These are phyloP conservation scores for Trachelus stipa DNA, from an alignment of 2,888 invertebrate species.

Conservation along the genomic window DNA sequence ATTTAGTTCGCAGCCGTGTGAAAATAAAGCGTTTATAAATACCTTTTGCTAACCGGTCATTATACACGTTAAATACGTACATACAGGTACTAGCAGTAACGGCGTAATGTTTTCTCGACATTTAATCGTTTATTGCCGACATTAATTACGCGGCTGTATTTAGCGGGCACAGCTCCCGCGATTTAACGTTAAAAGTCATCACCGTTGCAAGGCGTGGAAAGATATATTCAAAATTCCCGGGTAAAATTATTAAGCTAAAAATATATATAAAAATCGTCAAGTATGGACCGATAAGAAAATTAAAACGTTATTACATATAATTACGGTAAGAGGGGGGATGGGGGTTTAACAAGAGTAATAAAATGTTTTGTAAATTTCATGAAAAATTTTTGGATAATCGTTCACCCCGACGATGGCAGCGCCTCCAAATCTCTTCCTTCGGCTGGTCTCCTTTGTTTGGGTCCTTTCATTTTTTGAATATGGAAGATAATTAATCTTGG, in stretches of 20 bases:
- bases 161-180: background rate
- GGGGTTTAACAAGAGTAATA: background rate
- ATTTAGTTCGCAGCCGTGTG: background rate
- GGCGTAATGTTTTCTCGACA: background rate
- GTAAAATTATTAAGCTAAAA: background rate
- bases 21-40: background rate
- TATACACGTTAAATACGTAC: background rate
- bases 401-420: background rate
- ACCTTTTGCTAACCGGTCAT: background rate
- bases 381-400: background rate
- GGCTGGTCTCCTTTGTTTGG: conserved; percentile 44
- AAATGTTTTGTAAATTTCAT: background rate
- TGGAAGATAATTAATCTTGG: conserved; percentile 65
- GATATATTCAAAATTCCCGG: background rate
- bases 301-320: background rate
- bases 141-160: background rate
- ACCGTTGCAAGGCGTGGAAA: background rate
- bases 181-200: background rate
- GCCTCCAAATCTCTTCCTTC: background rate
- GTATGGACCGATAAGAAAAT: background rate
- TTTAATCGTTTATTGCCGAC: background rate
- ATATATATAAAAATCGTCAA: background rate
- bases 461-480: conserved; percentile 63
- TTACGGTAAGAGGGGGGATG: background rate
- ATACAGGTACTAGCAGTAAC: background rate